Base-by-base conservation (phyloP, 2,888 invertebrate species). In the Tipula lateralis region DNA sequence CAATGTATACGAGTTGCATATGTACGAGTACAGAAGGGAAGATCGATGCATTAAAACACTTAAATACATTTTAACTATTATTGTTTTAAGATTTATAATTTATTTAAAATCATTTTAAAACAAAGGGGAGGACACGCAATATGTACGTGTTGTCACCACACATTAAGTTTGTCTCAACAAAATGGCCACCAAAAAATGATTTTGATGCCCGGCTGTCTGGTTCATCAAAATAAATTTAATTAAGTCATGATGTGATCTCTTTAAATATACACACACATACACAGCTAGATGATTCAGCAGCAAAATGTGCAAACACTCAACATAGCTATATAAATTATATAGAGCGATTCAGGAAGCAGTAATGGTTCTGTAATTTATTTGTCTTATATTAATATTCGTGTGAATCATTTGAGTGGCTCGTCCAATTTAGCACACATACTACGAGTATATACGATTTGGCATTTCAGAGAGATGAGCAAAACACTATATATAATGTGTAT, bases 31-130 rank as follows among this genome's bases (percentile, higher is more conserved):
- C 12, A 50, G 16, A 24, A 66, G 66, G 66, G 66, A 66, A 24
- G 24, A 66, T 66, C 66, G 24, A 66, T 66, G 66, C 66, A 66
- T 66, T 66, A 66, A 66, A 66, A 66, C 66, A 66, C 66, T 66
- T 66, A 66, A 66, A 66, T 66, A 24, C 66, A 66, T 66, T 66
- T 66, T 24, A 66, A 66, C 24, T 66, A 24, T 66, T 66, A 66
- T 66, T 66, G 66, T 66, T 66, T 66, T 66, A 66, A 66, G 66
- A 66, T 66, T 66, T 66, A 66, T 24, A 66, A 66, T 66, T 66
- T 16, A 0, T 50, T 66, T 44, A 44, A 44, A n/a, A 44, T 2
- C 3, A n/a, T 66, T 66, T 9, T 24, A 12, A 66, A 66, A 66
- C 1, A 6, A 66, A 66, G 24, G 24, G 66, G 66, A n/a, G n/a